phyloP scores from a whole-genome alignment of 37 sponge, comb jelly and placozoan species.

The Petrosia ficiformis region DNA sequence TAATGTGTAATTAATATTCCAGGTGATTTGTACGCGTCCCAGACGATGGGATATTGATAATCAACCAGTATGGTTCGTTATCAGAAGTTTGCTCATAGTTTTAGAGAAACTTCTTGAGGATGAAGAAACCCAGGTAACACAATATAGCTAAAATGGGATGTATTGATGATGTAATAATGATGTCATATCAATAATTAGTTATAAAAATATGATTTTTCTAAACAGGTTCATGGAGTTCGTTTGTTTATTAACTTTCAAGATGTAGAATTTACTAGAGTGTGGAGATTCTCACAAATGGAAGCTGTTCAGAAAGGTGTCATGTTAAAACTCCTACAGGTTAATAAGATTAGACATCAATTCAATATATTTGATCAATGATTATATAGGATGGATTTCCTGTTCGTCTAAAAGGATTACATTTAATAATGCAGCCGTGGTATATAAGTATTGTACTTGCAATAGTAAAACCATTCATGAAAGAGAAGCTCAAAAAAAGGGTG shows the following conservation, averaged over 20 bases:
- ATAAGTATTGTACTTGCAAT: conserved; percentile 44
- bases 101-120: conserved; percentile 67
- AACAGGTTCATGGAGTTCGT: conserved; percentile 44
- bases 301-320: conserved; percentile 3
- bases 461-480: conserved; percentile 65
- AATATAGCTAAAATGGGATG: not conserved
- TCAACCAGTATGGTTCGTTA: not conserved
- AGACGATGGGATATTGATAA: not conserved
- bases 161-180: not conserved
- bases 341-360: not conserved
- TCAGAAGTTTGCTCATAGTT: conserved; percentile 23
- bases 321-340: conserved; percentile 45
- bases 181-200: too few species aligned
- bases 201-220: too few species aligned
- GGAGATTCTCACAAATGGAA: conserved; percentile 18
- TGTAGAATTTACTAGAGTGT: conserved; percentile 29
- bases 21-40: not conserved
- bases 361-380: conserved; percentile 1
- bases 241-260: conserved; percentile 36
- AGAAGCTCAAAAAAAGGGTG: conserved; percentile 57
- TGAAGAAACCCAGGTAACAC: conserved; percentile 46
- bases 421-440: conserved; percentile 50
- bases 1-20: not conserved
- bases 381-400: conserved; percentile 36
- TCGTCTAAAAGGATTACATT: conserved; percentile 66